Percentiles rank a stretch among this genome's conserved stretches.
phyloP scores from a whole-genome alignment of 2,888 invertebrate genomes.

The Galerucella pusilla region DNA sequence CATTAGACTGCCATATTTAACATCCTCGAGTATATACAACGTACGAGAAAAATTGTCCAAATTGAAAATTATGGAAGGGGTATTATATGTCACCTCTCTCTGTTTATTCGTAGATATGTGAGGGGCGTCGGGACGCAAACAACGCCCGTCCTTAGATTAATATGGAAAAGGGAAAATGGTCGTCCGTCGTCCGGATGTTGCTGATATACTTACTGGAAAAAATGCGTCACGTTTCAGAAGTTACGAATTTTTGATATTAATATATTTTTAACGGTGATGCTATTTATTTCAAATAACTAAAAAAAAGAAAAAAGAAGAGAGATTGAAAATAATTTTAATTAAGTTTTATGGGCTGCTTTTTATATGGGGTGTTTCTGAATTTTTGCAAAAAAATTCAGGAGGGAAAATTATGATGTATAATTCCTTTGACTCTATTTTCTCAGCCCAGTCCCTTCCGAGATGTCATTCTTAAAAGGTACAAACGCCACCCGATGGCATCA shows the following conservation, averaged over 20 bases:
- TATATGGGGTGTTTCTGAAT: too few relatives aligned
- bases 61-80: slow-evolving; percentile 17
- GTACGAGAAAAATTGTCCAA: not conserved
- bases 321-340: too few relatives aligned
- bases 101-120: slow-evolving; percentile 45
- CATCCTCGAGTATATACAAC: not conserved
- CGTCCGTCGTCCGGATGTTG: slow-evolving; percentile 43
- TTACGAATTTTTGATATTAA: slow-evolving; percentile 21
- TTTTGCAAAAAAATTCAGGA: too few relatives aligned
- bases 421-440: too few relatives aligned
- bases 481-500: too few relatives aligned
- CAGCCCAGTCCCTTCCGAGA: too few relatives aligned
- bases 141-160: slow-evolving; percentile 46
- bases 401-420: too few relatives aligned
- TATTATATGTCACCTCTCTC: slow-evolving; percentile 8
- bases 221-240: slow-evolving; percentile 15
- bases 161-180: slow-evolving; percentile 49
- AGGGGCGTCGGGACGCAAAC: slow-evolving; percentile 34
- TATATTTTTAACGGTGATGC: not conserved
- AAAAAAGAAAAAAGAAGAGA: too few relatives aligned
- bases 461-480: too few relatives aligned
- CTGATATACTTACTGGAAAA: slow-evolving; percentile 26
- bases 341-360: too few relatives aligned
- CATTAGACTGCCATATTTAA: not conserved
- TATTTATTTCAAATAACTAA: too few relatives aligned